These are phyloP conservation scores for Beroe forskalii DNA, from an alignment of 37 sponge, comb jelly and placozoan species.

Conservation along the genomic window DNA sequence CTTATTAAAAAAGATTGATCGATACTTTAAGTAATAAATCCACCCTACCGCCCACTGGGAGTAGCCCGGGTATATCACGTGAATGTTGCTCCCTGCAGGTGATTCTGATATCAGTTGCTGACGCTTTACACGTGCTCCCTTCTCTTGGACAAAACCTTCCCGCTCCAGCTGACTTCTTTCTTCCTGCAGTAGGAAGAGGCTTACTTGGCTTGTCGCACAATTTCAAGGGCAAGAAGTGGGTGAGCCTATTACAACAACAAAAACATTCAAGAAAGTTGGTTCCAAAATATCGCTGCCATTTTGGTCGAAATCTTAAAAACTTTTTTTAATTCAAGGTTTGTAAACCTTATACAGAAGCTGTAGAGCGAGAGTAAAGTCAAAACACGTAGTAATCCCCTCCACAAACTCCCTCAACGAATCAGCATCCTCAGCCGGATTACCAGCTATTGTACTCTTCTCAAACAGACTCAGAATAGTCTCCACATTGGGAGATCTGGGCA, in stretches of 20 bases:
- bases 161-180: constrained; percentile 38
- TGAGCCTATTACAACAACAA: too few species aligned
- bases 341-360: constrained; percentile 54
- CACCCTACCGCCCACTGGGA: constrained; percentile 5
- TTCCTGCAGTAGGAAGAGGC: too few species aligned
- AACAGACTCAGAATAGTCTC: constrained; percentile 10
- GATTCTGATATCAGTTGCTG: constrained; percentile 19
- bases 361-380: constrained; percentile 12
- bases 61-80: constrained; percentile 7
- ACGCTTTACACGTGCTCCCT: neutral
- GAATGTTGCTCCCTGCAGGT: neutral
- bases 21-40: too few species aligned
- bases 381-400: constrained; percentile 13
- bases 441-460: neutral
- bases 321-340: too few species aligned
- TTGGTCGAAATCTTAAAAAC: too few species aligned
- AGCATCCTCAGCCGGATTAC: neutral
- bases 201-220: too few species aligned
- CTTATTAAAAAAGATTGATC: too few species aligned
- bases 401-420: neutral
- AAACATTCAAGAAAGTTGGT: too few species aligned
- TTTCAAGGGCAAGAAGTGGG: too few species aligned
- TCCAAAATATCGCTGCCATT: too few species aligned
- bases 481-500: constrained; percentile 46
- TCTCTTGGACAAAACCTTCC: constrained; percentile 20